Evolutionary conservation across 2,888 invertebrate species (phyloP), one percentile per base, ranked within the genome.

Genomic region (Diploptera punctata): DNA sequence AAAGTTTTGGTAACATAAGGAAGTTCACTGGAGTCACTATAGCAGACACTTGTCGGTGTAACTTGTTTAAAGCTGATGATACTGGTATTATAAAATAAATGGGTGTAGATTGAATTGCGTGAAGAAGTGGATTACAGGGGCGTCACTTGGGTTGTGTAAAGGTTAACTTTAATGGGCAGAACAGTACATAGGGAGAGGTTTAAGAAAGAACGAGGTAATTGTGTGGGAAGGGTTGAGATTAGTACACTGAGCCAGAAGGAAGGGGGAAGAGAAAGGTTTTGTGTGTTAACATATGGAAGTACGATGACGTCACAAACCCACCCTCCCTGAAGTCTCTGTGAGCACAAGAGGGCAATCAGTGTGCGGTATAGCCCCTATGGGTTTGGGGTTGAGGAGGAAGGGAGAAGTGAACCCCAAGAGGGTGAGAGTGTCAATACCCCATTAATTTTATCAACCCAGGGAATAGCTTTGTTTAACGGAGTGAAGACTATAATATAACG

Each of bases 321-420:
- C 13, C 29, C n/a, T 33, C 57, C 57, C 26, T 57, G 57, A 54
- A 52, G 38, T 26, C 43, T 52, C 29, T 29, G 49, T 52, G 60
- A 69, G 43, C 67, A 72, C 71, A 67, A 72, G 71, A 44, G 71
- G 71, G 71, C 68, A 72, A 72, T 72, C 71, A 72, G 26, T 21
- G 33, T 70, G 62, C 52, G 70, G 65, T 70, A 31, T 21, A 43
- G 62, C 43, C 57, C 57, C 31, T 57, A 57, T 57, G 57, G 57
- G 57, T 57, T 57, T 57, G 57, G 57, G 43, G 49, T 60, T 33
- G 31, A 29, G 29, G 29, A 47, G 18, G 49, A 18, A 26, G 67
- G 68, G 31, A 68, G 52, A 49, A 31, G 33, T 69, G 24, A 33
- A 24, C 69, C 57, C 26, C 43, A 29, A 44, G 67, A 49, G 67